phyloP scores from a whole-genome alignment of 2,113 vertebrate genomes.

The Epinephelus lanceolatus region DNA sequence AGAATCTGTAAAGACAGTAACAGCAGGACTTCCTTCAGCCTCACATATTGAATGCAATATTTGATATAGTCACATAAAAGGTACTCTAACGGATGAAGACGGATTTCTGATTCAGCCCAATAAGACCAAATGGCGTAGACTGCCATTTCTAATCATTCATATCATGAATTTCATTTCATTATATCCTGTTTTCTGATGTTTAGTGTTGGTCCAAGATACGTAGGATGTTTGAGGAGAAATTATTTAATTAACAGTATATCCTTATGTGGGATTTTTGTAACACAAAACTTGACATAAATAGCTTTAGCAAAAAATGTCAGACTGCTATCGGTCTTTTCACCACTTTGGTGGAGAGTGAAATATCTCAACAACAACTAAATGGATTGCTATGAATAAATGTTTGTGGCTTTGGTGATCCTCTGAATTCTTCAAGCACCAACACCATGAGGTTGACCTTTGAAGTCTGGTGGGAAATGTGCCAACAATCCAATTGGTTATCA shows the following conservation, averaged over 20 bases:
- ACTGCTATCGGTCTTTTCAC: no score
- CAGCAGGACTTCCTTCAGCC: conserved; percentile 10
- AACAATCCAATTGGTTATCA: no score
- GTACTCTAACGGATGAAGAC: neutral
- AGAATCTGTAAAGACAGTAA: conserved; percentile 36
- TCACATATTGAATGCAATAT: neutral
- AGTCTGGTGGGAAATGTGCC: no score
- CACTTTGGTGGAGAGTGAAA: no score
- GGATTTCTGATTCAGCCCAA: neutral
- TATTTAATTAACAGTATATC: neutral
- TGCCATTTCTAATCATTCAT: neutral
- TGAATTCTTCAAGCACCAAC: no score
- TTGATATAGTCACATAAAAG: neutral
- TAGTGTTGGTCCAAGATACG: neutral
- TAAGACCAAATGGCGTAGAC: neutral
- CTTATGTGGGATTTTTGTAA: neutral
- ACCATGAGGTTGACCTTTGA: no score
- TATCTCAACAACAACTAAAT: no score
- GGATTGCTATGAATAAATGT: no score
- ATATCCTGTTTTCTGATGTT: neutral
- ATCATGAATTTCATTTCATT: neutral
- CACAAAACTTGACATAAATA: neutral
- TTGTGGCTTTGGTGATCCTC: no score
- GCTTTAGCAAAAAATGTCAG: no score
- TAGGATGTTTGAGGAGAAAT: neutral